Percentiles rank a stretch among this genome's conserved stretches.
Conservation (phyloP, 2,888 invertebrate genomes). For the Auanema freiburgensis region DNA sequence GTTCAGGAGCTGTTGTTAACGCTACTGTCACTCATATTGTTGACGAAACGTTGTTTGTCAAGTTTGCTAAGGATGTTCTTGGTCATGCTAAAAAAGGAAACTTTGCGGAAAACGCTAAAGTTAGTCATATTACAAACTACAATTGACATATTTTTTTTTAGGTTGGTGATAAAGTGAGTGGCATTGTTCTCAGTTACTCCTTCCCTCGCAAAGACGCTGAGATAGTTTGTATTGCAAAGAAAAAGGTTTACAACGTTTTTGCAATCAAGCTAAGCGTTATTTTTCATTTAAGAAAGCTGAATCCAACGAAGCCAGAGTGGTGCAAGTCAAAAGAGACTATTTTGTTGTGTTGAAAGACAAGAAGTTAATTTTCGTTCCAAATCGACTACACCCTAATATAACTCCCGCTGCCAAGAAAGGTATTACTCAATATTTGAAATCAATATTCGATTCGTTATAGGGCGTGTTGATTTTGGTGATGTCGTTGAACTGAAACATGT, state of each 20-base stretch:
- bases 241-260: neutral
- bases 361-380: slow-evolving; percentile 10
- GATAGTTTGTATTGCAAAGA: neutral
- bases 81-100: slow-evolving; percentile 12
- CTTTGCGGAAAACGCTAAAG: slow-evolving; percentile 13
- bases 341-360: slow-evolving; percentile 7
- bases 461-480: no score
- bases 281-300: slow-evolving; percentile 1
- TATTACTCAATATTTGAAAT: neutral
- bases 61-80: slow-evolving; percentile 3
- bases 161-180: slow-evolving; percentile 10
- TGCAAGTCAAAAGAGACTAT: slow-evolving; percentile 14
- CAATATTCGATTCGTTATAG: no score
- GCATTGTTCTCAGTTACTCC: slow-evolving; percentile 13
- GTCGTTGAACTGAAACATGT: no score
- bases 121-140: neutral
- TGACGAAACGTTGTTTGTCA: slow-evolving; percentile 8
- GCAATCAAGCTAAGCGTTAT: neutral
- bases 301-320: neutral
- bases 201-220: slow-evolving; percentile 22
- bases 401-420: slow-evolving; percentile 4
- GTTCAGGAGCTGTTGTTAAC: slow-evolving; percentile 3
- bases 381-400: slow-evolving; percentile 18
- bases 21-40: slow-evolving; percentile 9
- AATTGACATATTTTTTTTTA: neutral